Base-by-base conservation (phyloP, 1,140 invertebrate species). In the Anadara kagoshimensis region DNA sequence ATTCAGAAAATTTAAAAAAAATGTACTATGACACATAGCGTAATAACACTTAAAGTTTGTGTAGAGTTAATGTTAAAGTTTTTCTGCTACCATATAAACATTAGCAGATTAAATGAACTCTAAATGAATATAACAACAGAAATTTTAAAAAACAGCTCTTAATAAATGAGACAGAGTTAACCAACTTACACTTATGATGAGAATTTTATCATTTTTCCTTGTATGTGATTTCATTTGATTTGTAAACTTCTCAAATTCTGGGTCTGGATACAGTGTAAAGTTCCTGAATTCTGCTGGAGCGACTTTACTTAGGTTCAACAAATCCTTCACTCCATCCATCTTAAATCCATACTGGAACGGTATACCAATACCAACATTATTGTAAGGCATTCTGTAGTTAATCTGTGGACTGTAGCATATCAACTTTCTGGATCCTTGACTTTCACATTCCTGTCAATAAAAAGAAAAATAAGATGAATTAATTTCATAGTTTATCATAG, bases 251-350 rank as follows among this genome's bases (percentile, higher is more conserved):
- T 94, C 92, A 87, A 98, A 98, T 61, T 94, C 91, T 0, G 97
- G 97, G 92, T 98, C 95, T 8, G 96, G 96, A 89, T 94, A 98
- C 20, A 98, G 91, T 10, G 94, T 90, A 84, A 98, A 98, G 49
- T 66, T 66, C 14, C 44, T 57, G 51, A 51, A 58, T n/a, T 8
- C 11, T 44, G 47, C 0, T 53, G 43, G 54, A 11, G 53, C 10
- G 29, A 36, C 29, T 36, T 36, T 36, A 43, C 11, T 94, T 10
- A 98, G 89, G 90, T 98, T 97, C 84, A 94, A 93, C 5, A 98
- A 94, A 26, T 92, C 74, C 91, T 70, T 92, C 0, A 99, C 97
- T 86, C 96, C 95, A 88, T 99, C 97, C 95, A 99, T 97, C 72
- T 94, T 90, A 86, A 99, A 98, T 36, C 29, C 29, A 36, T 36